Evolutionary conservation across 2,113 vertebrate genomes (phyloP).

Genomic region (Crotalus horridus): DNA sequence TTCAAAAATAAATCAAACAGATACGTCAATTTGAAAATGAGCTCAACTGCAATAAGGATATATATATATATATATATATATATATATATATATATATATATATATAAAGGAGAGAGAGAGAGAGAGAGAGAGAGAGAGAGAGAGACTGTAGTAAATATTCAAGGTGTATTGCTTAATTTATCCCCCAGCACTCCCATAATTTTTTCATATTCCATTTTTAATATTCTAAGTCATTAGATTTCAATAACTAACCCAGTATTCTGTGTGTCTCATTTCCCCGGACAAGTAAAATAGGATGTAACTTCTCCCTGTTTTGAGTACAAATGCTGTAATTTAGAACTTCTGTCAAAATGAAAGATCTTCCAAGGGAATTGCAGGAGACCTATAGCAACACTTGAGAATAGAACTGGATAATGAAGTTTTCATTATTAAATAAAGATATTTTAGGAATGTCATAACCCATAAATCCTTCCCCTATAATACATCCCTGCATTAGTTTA

Average conservation of each 20-base stretch:
- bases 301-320: conserved; percentile 65
- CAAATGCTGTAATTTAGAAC: conserved; percentile 73
- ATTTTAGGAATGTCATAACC: conserved; percentile 74
- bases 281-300: conserved; percentile 75
- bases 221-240: conserved; percentile 86
- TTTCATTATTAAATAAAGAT: conserved; percentile 82
- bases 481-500: conserved; percentile 47
- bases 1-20: conserved; percentile 4
- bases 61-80: no score
- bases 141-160: conserved; percentile 74
- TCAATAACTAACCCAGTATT: conserved; percentile 81
- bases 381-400: conserved; percentile 69
- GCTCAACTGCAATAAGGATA: conserved; percentile 81
- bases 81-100: conserved; percentile 25
- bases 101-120: no score
- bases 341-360: conserved; percentile 79
- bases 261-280: conserved; percentile 90
- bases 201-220: conserved; percentile 79
- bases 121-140: no score
- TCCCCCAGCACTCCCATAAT: conserved; percentile 74
- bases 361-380: conserved; percentile 68
- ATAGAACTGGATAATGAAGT: conserved; percentile 74
- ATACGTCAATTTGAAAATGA: conserved; percentile 45
- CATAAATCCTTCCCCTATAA: conserved; percentile 64
- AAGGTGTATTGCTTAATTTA: conserved; percentile 84